These are phyloP conservation scores for Dysdera silvatica DNA, from an alignment of 1,140 invertebrate genomes.

Conservation along the genomic window DNA sequence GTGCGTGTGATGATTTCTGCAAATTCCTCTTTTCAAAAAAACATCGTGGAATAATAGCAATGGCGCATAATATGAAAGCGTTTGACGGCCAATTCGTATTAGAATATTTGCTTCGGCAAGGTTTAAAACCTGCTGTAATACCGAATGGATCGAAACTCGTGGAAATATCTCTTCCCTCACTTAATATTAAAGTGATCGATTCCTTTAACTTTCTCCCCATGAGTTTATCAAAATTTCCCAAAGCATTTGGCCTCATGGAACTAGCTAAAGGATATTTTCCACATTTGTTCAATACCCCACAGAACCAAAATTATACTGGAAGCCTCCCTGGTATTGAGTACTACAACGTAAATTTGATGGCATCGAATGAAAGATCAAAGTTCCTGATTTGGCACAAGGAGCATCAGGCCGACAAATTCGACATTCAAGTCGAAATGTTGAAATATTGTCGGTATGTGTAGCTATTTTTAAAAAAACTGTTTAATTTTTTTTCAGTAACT, in stretches of 20 bases:
- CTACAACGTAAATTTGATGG: not conserved
- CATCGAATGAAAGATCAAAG: not conserved
- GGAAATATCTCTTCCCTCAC: not conserved
- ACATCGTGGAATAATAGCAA: not conserved
- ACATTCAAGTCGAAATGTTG: not conserved
- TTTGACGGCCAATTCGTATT: conserved; percentile 10
- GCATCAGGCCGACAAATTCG: not conserved
- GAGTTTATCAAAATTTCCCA: not conserved
- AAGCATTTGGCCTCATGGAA: conserved; percentile 4
- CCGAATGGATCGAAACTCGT: conserved; percentile 4
- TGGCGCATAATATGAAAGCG: not conserved
- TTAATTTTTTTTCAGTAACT: too few species aligned
- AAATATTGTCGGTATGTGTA: not conserved
- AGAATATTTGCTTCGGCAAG: not conserved
- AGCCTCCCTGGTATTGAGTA: not conserved
- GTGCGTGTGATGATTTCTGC: not conserved
- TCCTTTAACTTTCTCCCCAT: conserved; percentile 2
- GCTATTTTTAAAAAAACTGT: too few species aligned
- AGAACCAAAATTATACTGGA: not conserved
- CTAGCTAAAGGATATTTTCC: conserved; percentile 16
- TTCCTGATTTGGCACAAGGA: not conserved
- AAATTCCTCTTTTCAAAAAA: not conserved
- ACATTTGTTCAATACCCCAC: conserved; percentile 3
- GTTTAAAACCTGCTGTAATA: not conserved
- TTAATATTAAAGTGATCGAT: conserved; percentile 8